Evolutionary conservation across 2,888 invertebrate genomes (phyloP).

Genomic region (Rotaria magnacalcarata): DNA sequence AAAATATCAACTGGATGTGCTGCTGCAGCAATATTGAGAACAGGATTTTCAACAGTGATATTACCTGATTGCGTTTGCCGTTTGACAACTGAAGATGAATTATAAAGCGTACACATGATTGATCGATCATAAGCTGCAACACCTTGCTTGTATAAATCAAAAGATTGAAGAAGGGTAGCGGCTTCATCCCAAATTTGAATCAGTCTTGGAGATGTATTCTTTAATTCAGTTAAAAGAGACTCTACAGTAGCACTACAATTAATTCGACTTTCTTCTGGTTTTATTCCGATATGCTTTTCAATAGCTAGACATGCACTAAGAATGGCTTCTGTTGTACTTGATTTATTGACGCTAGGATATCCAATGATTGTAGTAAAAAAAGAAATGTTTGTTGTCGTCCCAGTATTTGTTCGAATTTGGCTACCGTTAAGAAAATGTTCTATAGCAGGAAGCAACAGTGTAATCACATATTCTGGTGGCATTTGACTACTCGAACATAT

Average conservation of each 20-base stretch:
- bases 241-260: background rate
- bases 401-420: background rate
- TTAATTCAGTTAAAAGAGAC: background rate
- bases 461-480: background rate
- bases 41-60: too few relatives aligned
- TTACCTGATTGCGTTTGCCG: background rate
- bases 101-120: background rate
- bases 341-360: constrained; percentile 11
- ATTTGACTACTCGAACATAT: background rate
- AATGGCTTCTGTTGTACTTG: background rate
- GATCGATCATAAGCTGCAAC: background rate
- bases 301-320: background rate
- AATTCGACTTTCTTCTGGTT: background rate
- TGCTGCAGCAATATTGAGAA: background rate
- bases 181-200: constrained; percentile 12
- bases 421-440: background rate
- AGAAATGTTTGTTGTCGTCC: background rate
- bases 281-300: background rate
- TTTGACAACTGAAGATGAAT: background rate
- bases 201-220: background rate
- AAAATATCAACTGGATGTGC: constrained; percentile 8
- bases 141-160: background rate
- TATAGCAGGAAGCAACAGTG: background rate
- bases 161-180: background rate
- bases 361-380: constrained; percentile 7